Percentiles rank a stretch among this genome's conserved stretches.
Evolutionary conservation across 2,113 vertebrate genomes (phyloP).

Genomic region (Melospiza melodia): DNA sequence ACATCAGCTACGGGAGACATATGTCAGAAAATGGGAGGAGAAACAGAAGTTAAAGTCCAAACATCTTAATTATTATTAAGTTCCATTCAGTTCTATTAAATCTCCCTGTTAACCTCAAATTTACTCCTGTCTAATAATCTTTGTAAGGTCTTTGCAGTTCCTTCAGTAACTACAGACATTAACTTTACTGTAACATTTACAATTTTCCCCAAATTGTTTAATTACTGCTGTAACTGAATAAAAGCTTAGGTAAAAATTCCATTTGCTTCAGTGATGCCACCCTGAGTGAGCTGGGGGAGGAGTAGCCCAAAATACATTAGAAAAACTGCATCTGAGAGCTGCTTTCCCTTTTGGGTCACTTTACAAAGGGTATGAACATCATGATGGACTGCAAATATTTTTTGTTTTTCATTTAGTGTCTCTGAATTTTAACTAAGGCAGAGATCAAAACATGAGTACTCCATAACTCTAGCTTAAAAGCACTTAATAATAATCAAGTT

Average conservation of each 20-base stretch:
- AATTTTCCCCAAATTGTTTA: not conserved
- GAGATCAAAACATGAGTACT: slow-evolving; percentile 12
- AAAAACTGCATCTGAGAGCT: not conserved
- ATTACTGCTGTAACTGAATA: not conserved
- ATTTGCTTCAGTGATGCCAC: not conserved
- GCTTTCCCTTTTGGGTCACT: not conserved
- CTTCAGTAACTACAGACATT: not conserved
- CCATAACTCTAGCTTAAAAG: not conserved
- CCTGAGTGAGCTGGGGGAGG: not conserved
- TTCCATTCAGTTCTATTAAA: not conserved
- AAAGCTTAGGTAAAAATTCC: not conserved
- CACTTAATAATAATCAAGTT: slow-evolving; percentile 9
- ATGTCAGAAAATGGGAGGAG: not conserved
- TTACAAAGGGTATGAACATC: not conserved
- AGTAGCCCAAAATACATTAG: not conserved
- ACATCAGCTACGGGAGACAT: not conserved
- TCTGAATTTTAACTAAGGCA: slow-evolving; percentile 43
- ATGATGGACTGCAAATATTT: not conserved
- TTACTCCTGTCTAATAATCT: not conserved
- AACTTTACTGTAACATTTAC: not conserved
- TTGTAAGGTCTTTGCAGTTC: not conserved
- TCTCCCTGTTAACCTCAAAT: not conserved
- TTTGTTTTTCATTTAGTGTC: not conserved
- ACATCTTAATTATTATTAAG: not conserved
- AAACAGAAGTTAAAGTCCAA: not conserved